Evolutionary conservation across 2,797 vertebrate genomes (phyloP), one percentile per base, ranked within the genome.

Genomic region (Arrhamphus sclerolepis): DNA sequence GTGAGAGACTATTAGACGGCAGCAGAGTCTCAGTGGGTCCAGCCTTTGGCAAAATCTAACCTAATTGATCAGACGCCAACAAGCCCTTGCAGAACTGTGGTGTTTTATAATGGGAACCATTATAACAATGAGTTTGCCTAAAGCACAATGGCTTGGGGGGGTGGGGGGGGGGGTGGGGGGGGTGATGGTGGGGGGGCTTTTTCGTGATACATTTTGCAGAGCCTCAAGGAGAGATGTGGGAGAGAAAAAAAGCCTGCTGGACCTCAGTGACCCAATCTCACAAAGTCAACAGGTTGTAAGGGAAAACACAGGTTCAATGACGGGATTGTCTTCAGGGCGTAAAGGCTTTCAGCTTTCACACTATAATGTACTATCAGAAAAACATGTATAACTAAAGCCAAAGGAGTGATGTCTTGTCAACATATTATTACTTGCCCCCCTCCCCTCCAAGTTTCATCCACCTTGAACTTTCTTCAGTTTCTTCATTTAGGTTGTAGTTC

Each of bases 31-130:
- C 65, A 6, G 40, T 22, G 73, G 83, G 54, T 56, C 57, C 66
- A 78, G 83, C 71, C 72, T 70, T 65, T 48, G 63, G 62, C 70
- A 48, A 39, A 26, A 6, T 78, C 75, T 65, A 38, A 62, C 64
- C 70, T 76, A 81, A 87, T 78, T 81, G 74, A 87, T 86, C 72
- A 74, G 66, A 76, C 72, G 60, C 58, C 67, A 57, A 80, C 41
- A 58, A 20, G 66, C 63, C 49, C 46, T 77, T 2, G 22, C 62
- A 60, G 17, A 5, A 54, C 54, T 59, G 70, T 58, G 49, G 53
- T 17, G 56, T 68, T 71, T 60, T 56, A 20, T 82, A 84, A 83
- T 75, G 69, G 77, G 61, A 46, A 46, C 72, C 60, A 69, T 77
- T 77, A 80, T 29, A 69, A 55, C 46, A 11, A 29, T 20, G 54